A percentile compares a stretch with the other conserved stretches of the same genome.
phyloP scores from a whole-genome alignment of 2,113 vertebrate species.

The Sinocyclocheilus grahami region DNA sequence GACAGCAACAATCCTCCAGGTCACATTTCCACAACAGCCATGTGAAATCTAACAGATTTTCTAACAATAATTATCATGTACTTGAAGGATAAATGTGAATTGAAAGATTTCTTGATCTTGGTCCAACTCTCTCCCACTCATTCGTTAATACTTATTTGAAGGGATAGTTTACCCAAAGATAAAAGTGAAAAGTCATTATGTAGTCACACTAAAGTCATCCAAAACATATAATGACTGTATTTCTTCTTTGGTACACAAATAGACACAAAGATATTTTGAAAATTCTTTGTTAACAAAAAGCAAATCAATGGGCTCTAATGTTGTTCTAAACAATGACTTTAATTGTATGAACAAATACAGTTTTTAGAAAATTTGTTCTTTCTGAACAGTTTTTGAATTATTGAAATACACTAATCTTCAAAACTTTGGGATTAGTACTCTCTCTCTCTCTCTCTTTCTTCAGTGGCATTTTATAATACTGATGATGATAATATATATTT shows the following conservation, averaged over 20 bases:
- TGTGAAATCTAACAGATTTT: background rate
- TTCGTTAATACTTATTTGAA: constrained; percentile 24
- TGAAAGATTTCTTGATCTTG: background rate
- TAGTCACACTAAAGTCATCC: background rate
- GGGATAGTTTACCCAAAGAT: background rate
- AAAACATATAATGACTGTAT: background rate
- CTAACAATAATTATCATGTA: background rate
- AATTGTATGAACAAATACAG: background rate
- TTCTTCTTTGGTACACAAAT: background rate
- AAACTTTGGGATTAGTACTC: background rate
- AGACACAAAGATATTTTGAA: background rate
- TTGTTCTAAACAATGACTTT: background rate
- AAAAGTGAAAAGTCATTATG: background rate
- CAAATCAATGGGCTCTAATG: background rate
- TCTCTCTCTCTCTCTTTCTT: no score
- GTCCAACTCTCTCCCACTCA: background rate
- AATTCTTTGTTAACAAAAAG: background rate
- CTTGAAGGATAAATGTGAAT: background rate
- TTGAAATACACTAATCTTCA: background rate
- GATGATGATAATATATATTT: background rate
- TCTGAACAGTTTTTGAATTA: background rate
- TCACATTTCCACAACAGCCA: background rate
- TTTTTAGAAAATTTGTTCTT: background rate
- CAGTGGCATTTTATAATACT: background rate
- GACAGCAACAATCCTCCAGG: background rate